phyloP scores from a whole-genome alignment of 2,797 vertebrate species.

The Rallus crepitans region DNA sequence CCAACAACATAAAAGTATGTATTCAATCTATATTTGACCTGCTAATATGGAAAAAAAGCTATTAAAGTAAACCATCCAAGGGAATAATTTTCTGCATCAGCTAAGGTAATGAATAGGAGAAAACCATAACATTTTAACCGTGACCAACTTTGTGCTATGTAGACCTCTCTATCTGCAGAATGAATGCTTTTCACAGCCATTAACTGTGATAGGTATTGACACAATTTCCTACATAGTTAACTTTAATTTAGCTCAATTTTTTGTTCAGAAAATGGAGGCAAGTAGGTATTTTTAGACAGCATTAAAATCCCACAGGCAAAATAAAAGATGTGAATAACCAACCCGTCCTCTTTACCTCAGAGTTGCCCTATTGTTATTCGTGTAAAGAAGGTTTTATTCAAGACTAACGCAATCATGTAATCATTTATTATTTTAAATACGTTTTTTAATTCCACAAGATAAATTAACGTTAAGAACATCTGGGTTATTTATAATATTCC shows the following conservation, averaged over 20 bases:
- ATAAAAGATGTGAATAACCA: neutral
- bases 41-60: neutral
- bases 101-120: neutral
- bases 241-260: neutral
- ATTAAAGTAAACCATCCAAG: neutral
- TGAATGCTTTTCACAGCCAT: neutral
- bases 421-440: neutral
- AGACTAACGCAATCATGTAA: neutral
- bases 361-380: neutral
- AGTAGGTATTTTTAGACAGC: neutral
- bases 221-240: neutral
- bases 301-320: neutral
- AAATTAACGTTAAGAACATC: neutral
- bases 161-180: neutral
- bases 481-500: neutral
- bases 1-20: neutral
- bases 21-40: neutral
- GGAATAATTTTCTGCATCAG: neutral
- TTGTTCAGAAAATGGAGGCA: neutral
- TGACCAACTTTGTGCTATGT: neutral
- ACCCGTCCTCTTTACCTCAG: neutral
- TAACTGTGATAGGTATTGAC: neutral
- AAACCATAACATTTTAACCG: neutral
- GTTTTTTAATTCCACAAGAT: neutral
- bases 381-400: neutral